Evolutionary conservation across 2,888 invertebrate species (phyloP).

Genomic region (Nysson spinosus): DNA sequence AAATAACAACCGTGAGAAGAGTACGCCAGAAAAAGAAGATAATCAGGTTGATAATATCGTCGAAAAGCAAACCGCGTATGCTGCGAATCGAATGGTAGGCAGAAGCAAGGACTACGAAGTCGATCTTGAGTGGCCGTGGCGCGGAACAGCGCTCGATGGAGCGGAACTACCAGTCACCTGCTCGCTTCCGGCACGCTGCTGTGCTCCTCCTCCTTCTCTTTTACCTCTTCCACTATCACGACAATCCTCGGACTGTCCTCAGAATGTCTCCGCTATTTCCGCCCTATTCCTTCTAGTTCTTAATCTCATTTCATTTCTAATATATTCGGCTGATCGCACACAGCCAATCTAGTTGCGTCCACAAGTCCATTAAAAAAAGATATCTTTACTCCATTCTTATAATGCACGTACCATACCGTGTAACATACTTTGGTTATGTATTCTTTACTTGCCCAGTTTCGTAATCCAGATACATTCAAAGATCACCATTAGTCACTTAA

Average conservation of each 20-base stretch:
- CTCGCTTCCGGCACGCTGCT: constrained; percentile 75
- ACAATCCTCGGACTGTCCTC: constrained; percentile 45
- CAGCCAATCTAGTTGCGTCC: too few species aligned
- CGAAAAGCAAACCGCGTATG: constrained; percentile 48
- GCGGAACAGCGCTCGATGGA: constrained; percentile 77
- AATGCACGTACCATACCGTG: too few species aligned
- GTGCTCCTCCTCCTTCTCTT: constrained; percentile 48
- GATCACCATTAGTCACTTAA: too few species aligned
- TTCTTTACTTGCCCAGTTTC: too few species aligned
- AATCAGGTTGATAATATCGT: constrained; percentile 13
- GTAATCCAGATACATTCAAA: too few species aligned
- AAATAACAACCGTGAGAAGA: too few species aligned
- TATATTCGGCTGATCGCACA: not conserved
- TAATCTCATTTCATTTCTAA: constrained; percentile 32
- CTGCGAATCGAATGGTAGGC: constrained; percentile 63
- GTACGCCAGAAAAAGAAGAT: not conserved
- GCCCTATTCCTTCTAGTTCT: constrained; percentile 23
- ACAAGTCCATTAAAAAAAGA: too few species aligned
- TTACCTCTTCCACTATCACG: constrained; percentile 36
- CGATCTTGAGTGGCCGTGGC: constrained; percentile 75
- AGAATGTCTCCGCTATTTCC: constrained; percentile 51
- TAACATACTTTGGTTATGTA: too few species aligned
- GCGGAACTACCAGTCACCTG: constrained; percentile 78
- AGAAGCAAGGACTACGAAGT: constrained; percentile 57
- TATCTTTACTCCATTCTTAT: too few species aligned